Evolutionary conservation across 2,888 invertebrate species (phyloP), one percentile per base, ranked within the genome.

Genomic region (Cylloceria caligata): DNA sequence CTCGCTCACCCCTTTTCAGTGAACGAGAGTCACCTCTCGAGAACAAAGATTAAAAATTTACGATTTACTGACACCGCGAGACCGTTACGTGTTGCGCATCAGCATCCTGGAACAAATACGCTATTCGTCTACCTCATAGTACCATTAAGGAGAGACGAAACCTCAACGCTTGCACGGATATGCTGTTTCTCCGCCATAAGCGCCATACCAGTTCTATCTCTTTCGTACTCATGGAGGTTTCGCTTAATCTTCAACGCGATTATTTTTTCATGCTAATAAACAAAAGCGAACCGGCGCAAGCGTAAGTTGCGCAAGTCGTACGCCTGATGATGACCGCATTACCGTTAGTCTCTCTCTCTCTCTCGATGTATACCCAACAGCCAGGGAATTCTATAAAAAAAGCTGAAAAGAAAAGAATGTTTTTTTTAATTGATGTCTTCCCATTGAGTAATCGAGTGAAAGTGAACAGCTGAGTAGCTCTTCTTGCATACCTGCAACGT

Each of bases 381-480:
- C 47, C 42, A 13, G 30, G 49, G 30, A n/a, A 71, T 57, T 49
- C 69, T 21, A 13, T 19, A 13, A 62, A 62, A 34, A 16, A 39
- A 69, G n/a, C 19, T 34, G n/a, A 19, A 21, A 27, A 57, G 11
- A 16, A 68, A 34, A 57, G 16, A 74, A 69, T 34, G 2, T 74
- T 69, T 69, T 64, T 7, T 65, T 42, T 78, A 78, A 78, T 74
- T 69, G 65, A 30, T 65, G 60, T 36, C 69, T 81, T 69, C 69
- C 65, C 69, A 74, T 78, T 81, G 69, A 78, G 69, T 65, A 78
- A 81, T 81, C 55, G 42, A 76, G 81, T 74, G 78, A 74, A 81
- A 81, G 78, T 57, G 11, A 69, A 52, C 19, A 64, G 13, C 19
- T 55, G 5, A 11, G 13, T 30, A 11, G 57, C 24, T 21, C 19